Percentiles rank a stretch among this genome's conserved stretches.
Conservation (phyloP, 2,797 vertebrate genomes). For the Spondyliosoma cantharus region DNA sequence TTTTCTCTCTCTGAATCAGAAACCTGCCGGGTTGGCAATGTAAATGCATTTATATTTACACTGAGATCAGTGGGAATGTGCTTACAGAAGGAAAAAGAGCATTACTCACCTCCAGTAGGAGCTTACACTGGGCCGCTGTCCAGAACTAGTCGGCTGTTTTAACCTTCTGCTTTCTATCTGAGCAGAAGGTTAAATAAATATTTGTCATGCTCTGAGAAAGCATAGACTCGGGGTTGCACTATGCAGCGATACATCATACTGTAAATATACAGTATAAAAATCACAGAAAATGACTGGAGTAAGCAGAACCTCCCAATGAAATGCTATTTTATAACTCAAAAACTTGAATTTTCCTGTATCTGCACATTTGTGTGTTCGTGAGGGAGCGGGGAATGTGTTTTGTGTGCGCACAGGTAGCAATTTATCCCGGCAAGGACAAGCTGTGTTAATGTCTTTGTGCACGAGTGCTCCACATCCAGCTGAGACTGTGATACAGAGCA, state of each 20-base stretch:
- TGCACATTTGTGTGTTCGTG: slow-evolving; percentile 12
- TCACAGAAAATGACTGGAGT: not conserved
- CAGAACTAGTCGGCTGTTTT: not conserved
- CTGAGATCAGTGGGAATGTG: not conserved
- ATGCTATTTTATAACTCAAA: slow-evolving; percentile 3
- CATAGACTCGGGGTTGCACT: not conserved
- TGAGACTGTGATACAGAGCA: slow-evolving; percentile 66
- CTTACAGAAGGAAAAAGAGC: slow-evolving; percentile 16
- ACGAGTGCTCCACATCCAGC: slow-evolving; percentile 48
- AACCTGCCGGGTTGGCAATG: slow-evolving; percentile 13
- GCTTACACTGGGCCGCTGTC: slow-evolving; percentile 7
- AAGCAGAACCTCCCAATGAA: slow-evolving; percentile 2
- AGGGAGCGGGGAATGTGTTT: slow-evolving; percentile 33
- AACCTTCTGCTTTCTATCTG: slow-evolving; percentile 2
- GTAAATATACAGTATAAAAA: slow-evolving; percentile 11
- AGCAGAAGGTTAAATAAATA: slow-evolving; percentile 22
- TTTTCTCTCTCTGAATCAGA: not conserved
- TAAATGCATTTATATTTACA: slow-evolving; percentile 19
- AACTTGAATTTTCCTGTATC: not conserved
- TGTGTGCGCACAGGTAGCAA: slow-evolving; percentile 52
- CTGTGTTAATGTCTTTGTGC: slow-evolving; percentile 69
- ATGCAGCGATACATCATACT: not conserved
- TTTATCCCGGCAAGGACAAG: slow-evolving; percentile 62
- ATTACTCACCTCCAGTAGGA: slow-evolving; percentile 19
- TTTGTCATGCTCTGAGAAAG: slow-evolving; percentile 11